Base-by-base conservation (phyloP, 2,797 vertebrate genomes). In the Brachyrhaphis roseni region DNA sequence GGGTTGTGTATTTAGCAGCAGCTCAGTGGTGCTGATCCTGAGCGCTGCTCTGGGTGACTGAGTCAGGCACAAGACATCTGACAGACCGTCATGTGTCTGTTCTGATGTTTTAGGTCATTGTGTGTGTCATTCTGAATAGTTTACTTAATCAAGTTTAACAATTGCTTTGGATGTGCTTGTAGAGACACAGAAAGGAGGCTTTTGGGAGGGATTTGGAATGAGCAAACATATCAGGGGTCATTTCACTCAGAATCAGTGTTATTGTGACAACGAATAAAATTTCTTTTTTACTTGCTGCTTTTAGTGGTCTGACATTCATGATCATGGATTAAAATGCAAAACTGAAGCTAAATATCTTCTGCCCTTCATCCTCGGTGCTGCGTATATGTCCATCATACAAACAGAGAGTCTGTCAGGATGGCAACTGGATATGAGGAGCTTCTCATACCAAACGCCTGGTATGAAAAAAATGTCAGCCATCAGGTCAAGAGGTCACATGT, bases 281-380 rank as follows among this genome's bases (percentile, higher is more conserved):
- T 23, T 8, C 2, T 3, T 66, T 4, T 68, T 66, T 31, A 39
- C 36, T 68, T 43, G 26, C 57, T 72, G 77, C 78, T 76, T 84
- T 88, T 36, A 74, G 7, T 15, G 10, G 86, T 89, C 80, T 64
- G 71, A 78, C 76, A 71, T 82, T 90, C 89, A 85, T 87, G 83
- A 79, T 62, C 53, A n/a, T 75, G 70, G 84, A 90, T 91, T 86
- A 88, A 85, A 88, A 82, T 53, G 55, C 86, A 84, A 83, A 91
- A 80, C 57, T 75, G 83, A 91, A 82, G 59, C 47, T 0, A 23
- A 43, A 77, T 82, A 72, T 87, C 39, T 55, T 78, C 47, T 68
- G 4, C 75, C 76, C 5, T 41, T 59, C 64, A 41, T 68, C 36
- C 16, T 41, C 39, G 26, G 5, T 68, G 10, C 36, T 43, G 66